Evolutionary conservation across 2,888 invertebrate species (phyloP), one percentile per base, ranked within the genome.

Genomic region (Pycnomerus fuliginosus): DNA sequence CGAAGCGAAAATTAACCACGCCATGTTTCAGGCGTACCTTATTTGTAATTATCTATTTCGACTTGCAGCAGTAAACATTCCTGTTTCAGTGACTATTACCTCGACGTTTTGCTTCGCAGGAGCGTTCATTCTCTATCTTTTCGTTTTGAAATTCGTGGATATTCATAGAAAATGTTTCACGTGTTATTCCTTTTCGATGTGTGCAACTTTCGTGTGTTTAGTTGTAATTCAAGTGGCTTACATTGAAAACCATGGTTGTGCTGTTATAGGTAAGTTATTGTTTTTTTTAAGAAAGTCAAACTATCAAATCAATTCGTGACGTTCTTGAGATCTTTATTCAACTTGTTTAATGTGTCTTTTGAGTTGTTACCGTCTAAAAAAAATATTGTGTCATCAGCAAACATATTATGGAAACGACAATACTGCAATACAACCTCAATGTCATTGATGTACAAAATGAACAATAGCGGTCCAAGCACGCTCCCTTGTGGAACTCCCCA

Each of bases 221-320:
- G 59, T 60, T 3, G 40, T 61, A 2, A 53, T 64, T 8, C 65
- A 67, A 38, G 48, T 54, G 13, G 43, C 53, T 8, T 40, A 40
- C 20, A 46, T 56, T n/a, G 50, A 52, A n/a, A 46, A 50, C 16
- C 35, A n/a, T 1, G 49, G 50, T 1, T 70, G 70, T 38, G 50
- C 34, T 5, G 28, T 56, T 20, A 31, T 68, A 33, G 67, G 68
- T 67, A 60, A n/a, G n/a, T n/a, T n/a, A n/a, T n/a, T n/a, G n/a
- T n/a, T n/a, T n/a, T n/a, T n/a, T n/a, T n/a, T n/a, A n/a, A n/a
- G n/a, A n/a, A n/a, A n/a, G n/a, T n/a, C n/a, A n/a, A n/a, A n/a
- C n/a, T n/a, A n/a, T n/a, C n/a, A n/a, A n/a, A n/a, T n/a, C n/a
- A n/a, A n/a, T n/a, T n/a, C n/a, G n/a, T n/a, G n/a, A n/a, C n/a